A percentile compares a stretch with the other conserved stretches of the same genome.
These are phyloP conservation scores for Macroramphosus scolopax DNA, from an alignment of 2,797 vertebrate genomes.

Conservation along the genomic window DNA sequence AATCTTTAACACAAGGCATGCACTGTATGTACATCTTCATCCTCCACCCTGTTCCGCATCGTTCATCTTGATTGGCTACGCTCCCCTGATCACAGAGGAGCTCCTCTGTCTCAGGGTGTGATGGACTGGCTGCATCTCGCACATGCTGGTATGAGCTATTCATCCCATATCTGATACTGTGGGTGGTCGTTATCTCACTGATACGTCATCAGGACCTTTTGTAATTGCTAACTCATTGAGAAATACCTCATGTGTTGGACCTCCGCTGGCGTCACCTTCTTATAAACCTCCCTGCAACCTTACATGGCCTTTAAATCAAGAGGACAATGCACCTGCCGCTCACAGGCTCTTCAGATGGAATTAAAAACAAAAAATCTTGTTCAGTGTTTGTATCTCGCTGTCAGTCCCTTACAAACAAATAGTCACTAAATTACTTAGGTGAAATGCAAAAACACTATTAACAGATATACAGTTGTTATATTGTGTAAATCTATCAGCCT, in stretches of 20 bases:
- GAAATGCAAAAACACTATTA: too few species aligned
- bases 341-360: too few species aligned
- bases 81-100: slow-evolving; percentile 53
- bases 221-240: slow-evolving; percentile 42
- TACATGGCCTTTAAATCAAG: not conserved
- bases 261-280: slow-evolving; percentile 4
- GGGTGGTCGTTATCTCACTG: slow-evolving; percentile 68
- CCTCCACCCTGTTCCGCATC: slow-evolving; percentile 41
- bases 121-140: slow-evolving; percentile 49
- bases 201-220: slow-evolving; percentile 40
- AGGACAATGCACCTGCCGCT: too few species aligned
- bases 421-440: too few species aligned
- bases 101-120: slow-evolving; percentile 47
- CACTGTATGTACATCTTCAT: slow-evolving; percentile 42
- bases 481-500: too few species aligned
- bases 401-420: too few species aligned
- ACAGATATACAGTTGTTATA: too few species aligned
- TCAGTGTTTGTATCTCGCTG: too few species aligned
- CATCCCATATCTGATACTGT: slow-evolving; percentile 45
- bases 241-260: slow-evolving; percentile 24
- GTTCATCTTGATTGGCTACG: slow-evolving; percentile 43
- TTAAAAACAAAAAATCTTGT: too few species aligned
- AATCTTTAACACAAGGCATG: slow-evolving; percentile 30
- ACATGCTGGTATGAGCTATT: slow-evolving; percentile 56
- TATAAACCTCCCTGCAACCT: slow-evolving; percentile 1